phyloP scores from a whole-genome alignment of 2,113 vertebrate genomes.

The western clawed frog (Xenopus tropicalis) region UCB_Xtro_10.0 CM004447.2:71265501-71266000 shows the following conservation, averaged over 20 bases:
- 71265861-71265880: constrained; percentile 16
- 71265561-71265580: constrained; percentile 12
- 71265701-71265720: constrained; percentile 27
- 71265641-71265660: constrained; percentile 9
- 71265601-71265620: constrained; percentile 29
- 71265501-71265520: background rate
- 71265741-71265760: constrained; percentile 22
- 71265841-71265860: constrained; percentile 17
- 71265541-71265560: background rate
- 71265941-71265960: too few relatives aligned
- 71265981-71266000: too few relatives aligned
- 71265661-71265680: constrained; percentile 14
- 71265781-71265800: constrained; percentile 19
- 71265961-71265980: too few relatives aligned
- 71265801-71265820: constrained; percentile 29
- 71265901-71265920: background rate
- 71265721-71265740: constrained; percentile 32
- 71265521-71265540: background rate
- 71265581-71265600: background rate
- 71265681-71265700: constrained; percentile 20
- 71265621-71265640: constrained; percentile 29
- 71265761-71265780: constrained; percentile 29
- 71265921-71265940: too few relatives aligned
- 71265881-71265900: constrained; percentile 10
- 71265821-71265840: constrained; percentile 22